Evolutionary conservation across 2,113 vertebrate genomes (phyloP), one percentile per base, ranked within the genome.

Genomic region (Irena cyanogastra): DNA sequence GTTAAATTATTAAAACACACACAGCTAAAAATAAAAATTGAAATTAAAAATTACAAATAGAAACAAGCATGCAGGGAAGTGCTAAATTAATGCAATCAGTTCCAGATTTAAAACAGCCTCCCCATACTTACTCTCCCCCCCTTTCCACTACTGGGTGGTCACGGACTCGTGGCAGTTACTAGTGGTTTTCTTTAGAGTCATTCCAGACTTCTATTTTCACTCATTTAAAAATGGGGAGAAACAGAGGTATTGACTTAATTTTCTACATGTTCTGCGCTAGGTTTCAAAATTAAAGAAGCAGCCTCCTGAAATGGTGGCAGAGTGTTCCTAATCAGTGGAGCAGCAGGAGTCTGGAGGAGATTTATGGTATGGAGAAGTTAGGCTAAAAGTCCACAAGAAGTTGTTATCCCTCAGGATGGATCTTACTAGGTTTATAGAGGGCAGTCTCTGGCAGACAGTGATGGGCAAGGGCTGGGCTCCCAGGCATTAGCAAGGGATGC

Each of bases 71-170:
- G 75, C 76, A 91, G 42, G 59, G 63, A 94, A 93, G 66, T 63
- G 75, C 82, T 94, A 39, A 93, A 56, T 44, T 49, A 80, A 57
- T 45, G 61, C 82, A 96, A 93, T 93, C 72, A 89, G 60, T 94
- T 93, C 83, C 82, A 89, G 86, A 96, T 89, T 94, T 89, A 41
- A 87, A 94, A 87, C 71, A 95, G 77, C 65, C 66, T 86, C 52
- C 56, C 41, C 76, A 57, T 47, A 14, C 19, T 59, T 66, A 33
- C 90, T 33, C 33, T 30, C 12, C 24, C 37, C 54, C 52, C 63
- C 16, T 90, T 83, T 63, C 72, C 83, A 92, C 91, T 94, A 71
- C 94, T 97, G 93, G 93, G 94, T 96, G 93, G 95, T 95, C 95
- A 94, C 2, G 0, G 74, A 78, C 54, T 85, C 84, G 69, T 69